A percentile compares a stretch with the other conserved stretches of the same genome.
Conservation (phyloP, 2,888 invertebrate species). For the Leistus spinibarbis region DNA sequence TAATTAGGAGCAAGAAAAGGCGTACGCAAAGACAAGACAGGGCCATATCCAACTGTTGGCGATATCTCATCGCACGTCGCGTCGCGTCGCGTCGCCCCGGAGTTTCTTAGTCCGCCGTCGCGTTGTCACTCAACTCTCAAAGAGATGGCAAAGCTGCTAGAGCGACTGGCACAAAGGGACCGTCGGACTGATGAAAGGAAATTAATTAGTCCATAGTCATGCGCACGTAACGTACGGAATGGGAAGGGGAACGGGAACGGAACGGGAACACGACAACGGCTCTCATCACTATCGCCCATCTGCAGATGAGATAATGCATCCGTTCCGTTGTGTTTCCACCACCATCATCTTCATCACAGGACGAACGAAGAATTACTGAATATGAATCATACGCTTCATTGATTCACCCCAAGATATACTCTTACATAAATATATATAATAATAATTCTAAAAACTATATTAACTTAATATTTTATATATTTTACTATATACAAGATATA, state of each 20-base stretch:
- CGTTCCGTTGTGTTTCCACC: background rate
- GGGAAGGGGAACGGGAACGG: background rate
- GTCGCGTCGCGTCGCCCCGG: background rate
- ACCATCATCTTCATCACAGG: too few species aligned
- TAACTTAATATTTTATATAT: too few species aligned
- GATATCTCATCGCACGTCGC: slow-evolving; percentile 12
- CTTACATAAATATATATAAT: too few species aligned
- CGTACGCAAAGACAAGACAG: slow-evolving; percentile 16
- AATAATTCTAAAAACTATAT: too few species aligned
- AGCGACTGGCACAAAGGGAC: slow-evolving; percentile 47
- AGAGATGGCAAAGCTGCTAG: slow-evolving; percentile 48
- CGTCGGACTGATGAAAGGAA: slow-evolving; percentile 53
- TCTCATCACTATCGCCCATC: slow-evolving; percentile 46
- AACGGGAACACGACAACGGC: background rate
- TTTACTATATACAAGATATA: too few species aligned
- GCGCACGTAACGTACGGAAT: slow-evolving; percentile 12
- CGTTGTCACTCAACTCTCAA: slow-evolving; percentile 48
- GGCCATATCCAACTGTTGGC: background rate
- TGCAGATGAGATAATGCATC: slow-evolving; percentile 39
- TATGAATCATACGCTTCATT: background rate
- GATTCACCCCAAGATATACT: background rate
- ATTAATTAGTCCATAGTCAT: slow-evolving; percentile 51
- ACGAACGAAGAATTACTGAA: too few species aligned
- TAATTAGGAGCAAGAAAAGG: slow-evolving; percentile 54
- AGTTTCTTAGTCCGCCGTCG: slow-evolving; percentile 46